Conservation (phyloP, 2,113 vertebrate genomes). For the Sciurus niger region DNA sequence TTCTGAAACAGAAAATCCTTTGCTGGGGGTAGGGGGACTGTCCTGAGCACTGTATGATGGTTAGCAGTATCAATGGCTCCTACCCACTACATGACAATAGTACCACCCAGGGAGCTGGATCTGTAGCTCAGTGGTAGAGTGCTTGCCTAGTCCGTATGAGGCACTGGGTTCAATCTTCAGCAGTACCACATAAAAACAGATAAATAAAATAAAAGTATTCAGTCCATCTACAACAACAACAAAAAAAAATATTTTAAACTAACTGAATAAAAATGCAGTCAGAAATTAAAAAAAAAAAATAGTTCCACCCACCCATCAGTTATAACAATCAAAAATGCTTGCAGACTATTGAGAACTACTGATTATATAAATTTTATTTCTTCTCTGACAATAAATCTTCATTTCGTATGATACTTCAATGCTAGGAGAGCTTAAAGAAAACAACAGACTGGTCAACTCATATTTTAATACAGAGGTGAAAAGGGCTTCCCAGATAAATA, state of each 20-base stretch:
- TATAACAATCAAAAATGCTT: slow-evolving; percentile 27
- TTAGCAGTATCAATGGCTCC: neutral
- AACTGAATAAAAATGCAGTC: too few species aligned
- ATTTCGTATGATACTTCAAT: slow-evolving; percentile 48
- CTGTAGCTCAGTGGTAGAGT: too few species aligned
- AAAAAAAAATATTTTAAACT: too few species aligned
- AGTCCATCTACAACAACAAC: too few species aligned
- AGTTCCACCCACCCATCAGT: neutral
- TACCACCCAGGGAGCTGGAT: neutral
- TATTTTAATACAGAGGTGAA: slow-evolving; percentile 51
- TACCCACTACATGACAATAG: slow-evolving; percentile 4
- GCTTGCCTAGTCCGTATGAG: too few species aligned
- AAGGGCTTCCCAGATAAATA: slow-evolving; percentile 64
- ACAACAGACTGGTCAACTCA: neutral
- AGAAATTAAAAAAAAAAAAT: too few species aligned
- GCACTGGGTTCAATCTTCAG: too few species aligned
- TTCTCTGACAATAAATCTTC: slow-evolving; percentile 51
- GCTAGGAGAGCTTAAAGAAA: slow-evolving; percentile 70
- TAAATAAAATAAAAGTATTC: too few species aligned
- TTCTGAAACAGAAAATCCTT: neutral
- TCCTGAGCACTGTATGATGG: neutral
- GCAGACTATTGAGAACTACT: slow-evolving; percentile 54
- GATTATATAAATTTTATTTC: slow-evolving; percentile 57
- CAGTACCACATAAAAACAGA: too few species aligned
- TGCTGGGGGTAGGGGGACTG: neutral